These are phyloP conservation scores for Strix uralensis DNA, from an alignment of 2,113 vertebrate species.

Conservation along the genomic window DNA sequence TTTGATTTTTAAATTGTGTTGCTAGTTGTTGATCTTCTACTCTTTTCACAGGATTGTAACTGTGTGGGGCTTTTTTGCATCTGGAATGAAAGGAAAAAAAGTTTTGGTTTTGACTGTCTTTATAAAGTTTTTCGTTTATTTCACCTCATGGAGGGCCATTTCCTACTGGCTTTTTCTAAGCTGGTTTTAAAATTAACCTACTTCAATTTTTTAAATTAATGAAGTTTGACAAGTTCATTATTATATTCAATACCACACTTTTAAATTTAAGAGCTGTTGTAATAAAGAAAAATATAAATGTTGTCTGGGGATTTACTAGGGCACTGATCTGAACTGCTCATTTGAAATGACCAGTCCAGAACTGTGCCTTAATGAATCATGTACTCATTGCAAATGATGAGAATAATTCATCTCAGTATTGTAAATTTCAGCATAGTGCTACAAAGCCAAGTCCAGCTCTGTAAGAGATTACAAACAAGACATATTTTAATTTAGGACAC, in stretches of 20 bases:
- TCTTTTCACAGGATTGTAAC: constrained; percentile 65
- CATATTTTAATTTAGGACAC: neutral
- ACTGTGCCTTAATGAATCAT: neutral
- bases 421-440: neutral
- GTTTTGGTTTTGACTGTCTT: neutral
- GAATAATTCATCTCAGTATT: neutral
- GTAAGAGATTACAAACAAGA: neutral
- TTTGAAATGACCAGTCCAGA: neutral
- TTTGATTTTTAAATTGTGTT: neutral
- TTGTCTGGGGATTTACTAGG: neutral
- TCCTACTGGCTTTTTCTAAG: neutral
- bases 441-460: neutral
- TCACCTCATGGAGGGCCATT: neutral
- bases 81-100: constrained; percentile 5
- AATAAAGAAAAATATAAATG: neutral
- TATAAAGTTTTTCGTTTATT: neutral
- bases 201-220: neutral
- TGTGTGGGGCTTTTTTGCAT: neutral
- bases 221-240: neutral
- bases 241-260: neutral
- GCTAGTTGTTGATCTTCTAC: neutral
- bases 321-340: neutral
- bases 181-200: neutral
- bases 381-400: neutral
- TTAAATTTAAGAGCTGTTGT: neutral